Percentiles rank a stretch among this genome's conserved stretches.
phyloP scores from a whole-genome alignment of 2,888 invertebrate species.

The Erebia epiphron region DNA sequence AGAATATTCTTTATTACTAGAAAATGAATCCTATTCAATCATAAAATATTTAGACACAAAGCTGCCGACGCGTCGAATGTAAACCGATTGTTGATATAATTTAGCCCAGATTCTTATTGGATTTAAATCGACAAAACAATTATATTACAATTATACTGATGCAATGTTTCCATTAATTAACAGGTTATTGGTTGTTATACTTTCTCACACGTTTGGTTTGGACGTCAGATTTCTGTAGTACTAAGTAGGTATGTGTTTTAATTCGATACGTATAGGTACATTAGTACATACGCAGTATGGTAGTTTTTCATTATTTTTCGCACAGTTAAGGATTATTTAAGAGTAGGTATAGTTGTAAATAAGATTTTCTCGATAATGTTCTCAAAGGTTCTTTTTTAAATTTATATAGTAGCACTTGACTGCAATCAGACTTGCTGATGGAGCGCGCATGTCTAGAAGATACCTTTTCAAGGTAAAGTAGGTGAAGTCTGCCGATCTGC shows the following conservation, averaged over 20 bases:
- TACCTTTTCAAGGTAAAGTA: no score
- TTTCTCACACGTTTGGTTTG: neutral
- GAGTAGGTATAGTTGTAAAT: no score
- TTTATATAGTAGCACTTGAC: no score
- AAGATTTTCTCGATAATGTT: no score
- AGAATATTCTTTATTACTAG: neutral
- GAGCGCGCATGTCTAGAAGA: no score
- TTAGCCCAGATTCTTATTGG: slow-evolving; percentile 19
- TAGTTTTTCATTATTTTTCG: no score
- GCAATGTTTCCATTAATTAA: slow-evolving; percentile 13
- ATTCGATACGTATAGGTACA: no score
- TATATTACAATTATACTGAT: neutral
- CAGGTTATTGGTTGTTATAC: neutral
- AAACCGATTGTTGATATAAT: slow-evolving; percentile 19
- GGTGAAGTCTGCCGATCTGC: no score
- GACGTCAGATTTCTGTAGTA: neutral
- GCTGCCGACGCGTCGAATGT: neutral
- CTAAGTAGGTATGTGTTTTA: neutral
- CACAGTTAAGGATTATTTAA: no score
- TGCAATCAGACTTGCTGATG: no score
- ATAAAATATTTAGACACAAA: slow-evolving; percentile 1
- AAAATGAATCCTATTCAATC: neutral
- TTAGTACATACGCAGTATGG: no score
- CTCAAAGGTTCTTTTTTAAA: no score
- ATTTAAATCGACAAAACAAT: slow-evolving; percentile 1